phyloP scores from a whole-genome alignment of 1,140 invertebrate genomes.

The Anastrepha obliqua region DNA sequence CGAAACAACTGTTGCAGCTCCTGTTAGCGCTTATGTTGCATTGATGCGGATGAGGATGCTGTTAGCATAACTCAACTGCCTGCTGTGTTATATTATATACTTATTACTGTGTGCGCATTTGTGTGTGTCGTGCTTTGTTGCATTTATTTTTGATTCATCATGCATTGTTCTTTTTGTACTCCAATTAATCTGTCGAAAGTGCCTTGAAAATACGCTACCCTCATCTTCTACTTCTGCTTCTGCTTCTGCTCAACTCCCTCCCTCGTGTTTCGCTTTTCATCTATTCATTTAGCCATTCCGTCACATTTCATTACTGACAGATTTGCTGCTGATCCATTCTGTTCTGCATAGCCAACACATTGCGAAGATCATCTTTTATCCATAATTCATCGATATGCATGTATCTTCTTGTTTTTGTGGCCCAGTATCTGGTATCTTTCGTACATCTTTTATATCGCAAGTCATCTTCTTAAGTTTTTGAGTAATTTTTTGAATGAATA shows the following conservation, averaged over 20 bases:
- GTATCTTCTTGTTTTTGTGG: background rate
- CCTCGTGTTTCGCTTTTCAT: background rate
- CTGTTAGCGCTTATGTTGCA: too few relatives aligned
- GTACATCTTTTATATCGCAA: conserved; percentile 2
- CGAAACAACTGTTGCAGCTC: too few relatives aligned
- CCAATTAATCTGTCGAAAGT: conserved; percentile 39
- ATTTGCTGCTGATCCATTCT: background rate
- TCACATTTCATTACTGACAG: conserved; percentile 32
- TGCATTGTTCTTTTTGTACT: background rate
- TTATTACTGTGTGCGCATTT: too few relatives aligned
- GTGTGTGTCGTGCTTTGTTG: too few relatives aligned
- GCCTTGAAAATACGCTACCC: background rate
- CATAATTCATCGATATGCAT: conserved; percentile 43
- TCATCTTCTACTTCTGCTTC: background rate
- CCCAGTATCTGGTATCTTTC: conserved; percentile 7
- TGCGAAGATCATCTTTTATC: conserved; percentile 34
- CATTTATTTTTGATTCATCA: too few relatives aligned
- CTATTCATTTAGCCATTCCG: background rate
- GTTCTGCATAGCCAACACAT: background rate
- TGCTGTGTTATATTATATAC: too few relatives aligned
- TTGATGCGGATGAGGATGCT: too few relatives aligned
- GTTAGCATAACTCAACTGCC: too few relatives aligned
- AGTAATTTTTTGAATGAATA: conserved; percentile 40
- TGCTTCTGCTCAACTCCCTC: background rate
- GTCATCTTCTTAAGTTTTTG: conserved; percentile 40